Evolutionary conservation across 2,113 vertebrate genomes (phyloP).

Genomic region (Progne subis): DNA sequence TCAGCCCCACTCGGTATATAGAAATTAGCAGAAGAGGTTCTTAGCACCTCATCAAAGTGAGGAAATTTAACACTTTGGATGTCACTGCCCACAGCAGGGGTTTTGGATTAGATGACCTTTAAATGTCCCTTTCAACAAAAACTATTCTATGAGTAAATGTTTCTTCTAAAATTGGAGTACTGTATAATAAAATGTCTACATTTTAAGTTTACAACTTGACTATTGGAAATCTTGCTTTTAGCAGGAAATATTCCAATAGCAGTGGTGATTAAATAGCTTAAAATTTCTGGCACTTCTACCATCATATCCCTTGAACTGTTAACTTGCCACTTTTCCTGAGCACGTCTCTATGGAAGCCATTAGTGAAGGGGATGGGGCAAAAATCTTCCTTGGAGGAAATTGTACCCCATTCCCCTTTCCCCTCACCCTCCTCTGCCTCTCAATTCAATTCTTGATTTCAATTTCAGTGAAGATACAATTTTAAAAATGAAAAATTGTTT

Average conservation of each 20-base stretch:
- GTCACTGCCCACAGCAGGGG: neutral
- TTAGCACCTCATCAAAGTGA: neutral
- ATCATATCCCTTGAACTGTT: neutral
- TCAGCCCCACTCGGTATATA: neutral
- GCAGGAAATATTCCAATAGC: neutral
- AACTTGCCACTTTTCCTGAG: neutral
- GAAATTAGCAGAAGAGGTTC: neutral
- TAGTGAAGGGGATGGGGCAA: neutral
- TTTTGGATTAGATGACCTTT: neutral
- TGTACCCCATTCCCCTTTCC: neutral
- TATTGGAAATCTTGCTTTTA: neutral
- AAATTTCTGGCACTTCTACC: neutral
- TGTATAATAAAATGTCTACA: neutral
- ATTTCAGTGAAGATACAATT: neutral
- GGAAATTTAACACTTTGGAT: neutral
- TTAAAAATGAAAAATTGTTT: neutral
- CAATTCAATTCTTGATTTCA: neutral
- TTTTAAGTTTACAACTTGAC: neutral
- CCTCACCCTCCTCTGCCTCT: fast-evolving
- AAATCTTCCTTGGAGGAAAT: neutral
- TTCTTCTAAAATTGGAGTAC: neutral
- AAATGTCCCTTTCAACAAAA: neutral
- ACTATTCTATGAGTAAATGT: neutral
- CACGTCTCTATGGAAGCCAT: neutral
- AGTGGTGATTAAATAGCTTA: neutral